Evolutionary conservation across 2,888 invertebrate species (phyloP).

Genomic region (Cynaeus angustus): DNA sequence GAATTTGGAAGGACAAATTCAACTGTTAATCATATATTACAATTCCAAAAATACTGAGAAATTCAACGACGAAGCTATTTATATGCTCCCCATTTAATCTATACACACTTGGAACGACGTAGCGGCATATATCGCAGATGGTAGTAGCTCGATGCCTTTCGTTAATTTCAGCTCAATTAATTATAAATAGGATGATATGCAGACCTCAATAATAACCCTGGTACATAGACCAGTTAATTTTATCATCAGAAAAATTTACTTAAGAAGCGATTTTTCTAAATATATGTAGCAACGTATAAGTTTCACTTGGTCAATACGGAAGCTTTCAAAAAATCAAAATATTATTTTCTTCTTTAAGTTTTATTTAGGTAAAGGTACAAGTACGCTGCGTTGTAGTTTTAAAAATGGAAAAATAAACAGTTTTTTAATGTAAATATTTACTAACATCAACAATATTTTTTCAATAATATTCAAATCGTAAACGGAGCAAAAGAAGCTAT

Average conservation of each 20-base stretch:
- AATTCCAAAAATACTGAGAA: constrained; percentile 54
- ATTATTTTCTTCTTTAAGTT: constrained; percentile 4
- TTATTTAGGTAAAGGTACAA: constrained; percentile 1
- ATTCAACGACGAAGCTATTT: constrained; percentile 37
- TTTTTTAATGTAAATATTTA: constrained; percentile 12
- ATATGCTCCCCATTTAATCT: constrained; percentile 26
- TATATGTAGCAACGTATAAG: constrained; percentile 4
- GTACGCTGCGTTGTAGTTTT: constrained; percentile 9
- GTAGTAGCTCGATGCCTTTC: background rate
- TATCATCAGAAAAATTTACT: background rate
- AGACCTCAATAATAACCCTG: constrained; percentile 7
- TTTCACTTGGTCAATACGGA: constrained; percentile 9
- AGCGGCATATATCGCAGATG: constrained; percentile 20
- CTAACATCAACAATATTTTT: constrained; percentile 8
- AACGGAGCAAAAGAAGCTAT: background rate
- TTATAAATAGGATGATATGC: constrained; percentile 8
- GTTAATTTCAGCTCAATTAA: too few relatives aligned
- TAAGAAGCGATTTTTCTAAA: background rate
- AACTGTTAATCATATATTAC: constrained; percentile 53
- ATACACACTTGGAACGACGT: constrained; percentile 6
- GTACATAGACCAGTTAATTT: constrained; percentile 7
- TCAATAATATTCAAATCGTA: constrained; percentile 3
- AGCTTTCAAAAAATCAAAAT: background rate
- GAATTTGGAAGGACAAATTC: constrained; percentile 18
- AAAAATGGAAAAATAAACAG: constrained; percentile 16